Evolutionary conservation across 2,113 vertebrate genomes (phyloP), one percentile per base, ranked within the genome.

Genomic region (Forbesichthys agassizii): DNA sequence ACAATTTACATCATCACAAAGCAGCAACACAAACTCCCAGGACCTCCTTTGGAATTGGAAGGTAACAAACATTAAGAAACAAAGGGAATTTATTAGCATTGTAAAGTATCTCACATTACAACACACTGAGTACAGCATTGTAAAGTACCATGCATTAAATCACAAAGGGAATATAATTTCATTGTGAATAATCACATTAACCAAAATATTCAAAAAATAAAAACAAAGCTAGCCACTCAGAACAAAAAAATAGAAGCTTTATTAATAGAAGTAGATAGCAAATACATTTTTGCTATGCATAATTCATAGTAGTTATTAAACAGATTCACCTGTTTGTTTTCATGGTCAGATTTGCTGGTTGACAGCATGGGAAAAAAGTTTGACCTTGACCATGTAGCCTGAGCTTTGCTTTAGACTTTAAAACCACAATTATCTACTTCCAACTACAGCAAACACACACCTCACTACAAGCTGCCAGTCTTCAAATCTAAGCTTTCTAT

Each of bases 201-300:
- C 52, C 13, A 54, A 14, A n/a, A 54, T 7, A n/a, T n/a, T 54
- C 14, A 14, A 13, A 3, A 74, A 75, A 74, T 20, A 42, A 74
- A 72, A 47, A 79, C 68, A 62, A 65, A 46, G 12, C 57, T 69
- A 69, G 69, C 51, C 51, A 48, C 49, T 18, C 8, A 42, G 64
- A 54, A 62, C 61, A 3, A 42, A 42, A 58, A 68, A 11, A 11
- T 33, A 48, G 62, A 71, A 14, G 61, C 27, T 86, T 86, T 84
- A 86, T 84, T 82, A 57, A 52, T 48, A 9, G 61, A 60, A 73
- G 18, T 51, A 16, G 52, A 57, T 18, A 16, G 66, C 8, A 62
- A 18, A 64, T 67, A 78, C 56, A 69, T 33, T 13, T 27, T 27
- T 12, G 46, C 67, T 1, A 48, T 58, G 33, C 13, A 54, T 13